Percentiles rank a stretch among this genome's conserved stretches.
Conservation (phyloP, 2,797 vertebrate species). For the Rhinella marina region DNA sequence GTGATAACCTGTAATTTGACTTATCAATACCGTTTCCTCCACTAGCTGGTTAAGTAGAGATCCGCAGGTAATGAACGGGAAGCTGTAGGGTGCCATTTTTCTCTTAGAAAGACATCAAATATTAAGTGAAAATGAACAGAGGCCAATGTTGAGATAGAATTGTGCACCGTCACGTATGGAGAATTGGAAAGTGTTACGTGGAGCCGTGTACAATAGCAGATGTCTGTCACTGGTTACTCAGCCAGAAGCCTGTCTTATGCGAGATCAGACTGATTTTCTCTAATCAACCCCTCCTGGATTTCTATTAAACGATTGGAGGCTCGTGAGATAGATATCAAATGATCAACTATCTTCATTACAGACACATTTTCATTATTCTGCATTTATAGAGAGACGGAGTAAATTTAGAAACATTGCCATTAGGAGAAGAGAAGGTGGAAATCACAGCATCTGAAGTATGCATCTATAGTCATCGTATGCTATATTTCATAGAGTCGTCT, state of each 20-base stretch:
- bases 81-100: not conserved
- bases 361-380: not conserved
- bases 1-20: not conserved
- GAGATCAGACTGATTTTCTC: slow-evolving; percentile 15
- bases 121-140: not conserved
- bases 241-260: slow-evolving; percentile 35
- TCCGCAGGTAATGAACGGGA: not conserved
- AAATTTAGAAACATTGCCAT: not conserved
- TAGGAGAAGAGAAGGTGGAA: not conserved
- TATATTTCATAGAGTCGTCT: not conserved
- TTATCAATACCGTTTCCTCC: not conserved
- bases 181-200: slow-evolving; percentile 10
- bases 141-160: not conserved
- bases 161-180: not conserved
- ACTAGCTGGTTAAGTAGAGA: not conserved
- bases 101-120: not conserved
- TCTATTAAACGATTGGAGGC: slow-evolving; percentile 39
- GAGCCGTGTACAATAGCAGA: not conserved
- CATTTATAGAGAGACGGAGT: not conserved
- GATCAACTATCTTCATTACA: slow-evolving; percentile 47
- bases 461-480: not conserved
- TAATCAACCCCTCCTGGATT: slow-evolving; percentile 27
- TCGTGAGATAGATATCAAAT: slow-evolving; percentile 49
- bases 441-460: not conserved
- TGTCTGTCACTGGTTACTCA: slow-evolving; percentile 30